phyloP scores from a whole-genome alignment of 2,797 vertebrate species.

The Alosa sapidissima region DNA sequence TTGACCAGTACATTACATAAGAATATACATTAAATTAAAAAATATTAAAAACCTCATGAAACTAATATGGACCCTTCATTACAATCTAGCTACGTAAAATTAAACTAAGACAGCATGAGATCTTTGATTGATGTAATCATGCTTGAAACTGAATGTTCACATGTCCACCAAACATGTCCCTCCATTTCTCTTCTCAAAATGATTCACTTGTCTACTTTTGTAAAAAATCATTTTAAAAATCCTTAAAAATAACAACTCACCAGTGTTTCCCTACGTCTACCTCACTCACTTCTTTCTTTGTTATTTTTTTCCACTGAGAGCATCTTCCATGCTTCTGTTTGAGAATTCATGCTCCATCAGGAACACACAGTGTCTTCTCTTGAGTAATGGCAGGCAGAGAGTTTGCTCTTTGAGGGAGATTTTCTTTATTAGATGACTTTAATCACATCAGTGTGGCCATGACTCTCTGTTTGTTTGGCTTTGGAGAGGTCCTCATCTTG shows the following conservation, averaged over 20 bases:
- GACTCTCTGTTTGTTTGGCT: constrained; percentile 43
- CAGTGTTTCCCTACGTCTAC: neutral
- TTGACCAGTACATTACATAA: too few species aligned
- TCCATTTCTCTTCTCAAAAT: neutral
- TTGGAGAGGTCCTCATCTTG: constrained; percentile 47
- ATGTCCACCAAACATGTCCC: neutral
- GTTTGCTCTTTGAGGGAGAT: constrained; percentile 31
- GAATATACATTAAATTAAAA: too few species aligned
- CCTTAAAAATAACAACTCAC: neutral
- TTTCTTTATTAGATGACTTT: constrained; percentile 51
- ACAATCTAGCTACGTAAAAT: too few species aligned
- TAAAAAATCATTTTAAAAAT: too few species aligned
- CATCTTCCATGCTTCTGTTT: neutral
- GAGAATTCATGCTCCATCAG: neutral
- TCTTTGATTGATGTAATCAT: too few species aligned
- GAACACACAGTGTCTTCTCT: neutral
- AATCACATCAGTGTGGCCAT: constrained; percentile 47
- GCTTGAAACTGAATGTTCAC: neutral
- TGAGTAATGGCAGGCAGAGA: neutral
- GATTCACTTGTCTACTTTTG: neutral
- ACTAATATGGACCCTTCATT: too few species aligned
- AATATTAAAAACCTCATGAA: too few species aligned
- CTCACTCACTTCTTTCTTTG: neutral
- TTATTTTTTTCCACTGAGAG: neutral
- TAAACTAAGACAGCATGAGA: too few species aligned